Evolutionary conservation across 2,888 invertebrate species (phyloP), one percentile per base, ranked within the genome.

Genomic region (Heliconius sara): DNA sequence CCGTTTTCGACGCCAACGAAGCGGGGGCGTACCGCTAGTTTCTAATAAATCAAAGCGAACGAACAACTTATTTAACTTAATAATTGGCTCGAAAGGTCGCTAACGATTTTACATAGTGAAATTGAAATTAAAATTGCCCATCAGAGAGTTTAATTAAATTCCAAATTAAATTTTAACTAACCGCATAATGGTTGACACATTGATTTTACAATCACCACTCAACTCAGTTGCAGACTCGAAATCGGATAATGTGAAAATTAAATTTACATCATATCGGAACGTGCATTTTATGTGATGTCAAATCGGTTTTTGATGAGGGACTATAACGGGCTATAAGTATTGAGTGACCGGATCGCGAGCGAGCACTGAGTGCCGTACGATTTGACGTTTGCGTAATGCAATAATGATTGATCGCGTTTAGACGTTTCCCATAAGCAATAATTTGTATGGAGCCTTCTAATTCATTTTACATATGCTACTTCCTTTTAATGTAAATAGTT

Each of bases 241-340:
- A 78, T 63, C 39, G 65, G 71, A 72, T 72, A 78, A 78, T 78
- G 72, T 78, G 77, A 78, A 78, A 72, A 78, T 78, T 78, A 72
- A 65, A 78, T 78, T 66, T 72, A 78, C 77, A 78, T 78, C 72
- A 78, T 63, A 72, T 57, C 57, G 78, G 52, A 60, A 39, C 68
- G 30, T 79, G 78, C 75, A 79, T 79, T 79, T 79, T 67, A 79
- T 79, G 63, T 68, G 78, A 79, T 79, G 74, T 75, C 78, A 67
- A 79, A 79, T 79, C 68, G 78, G 30, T 79, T 79, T 79, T 79
- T 75, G 74, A 79, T 79, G 74, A 60, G 47, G 43, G 68, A 30
- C 67, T 72, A 73, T 78, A 78, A 67, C 67, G 43, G 68, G 60
- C 73, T 72, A 39, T 72, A 78, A 73, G 73, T 57, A 78, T 66